Base-by-base conservation (phyloP, 2,888 invertebrate species). In the Diarsia rubi region DNA sequence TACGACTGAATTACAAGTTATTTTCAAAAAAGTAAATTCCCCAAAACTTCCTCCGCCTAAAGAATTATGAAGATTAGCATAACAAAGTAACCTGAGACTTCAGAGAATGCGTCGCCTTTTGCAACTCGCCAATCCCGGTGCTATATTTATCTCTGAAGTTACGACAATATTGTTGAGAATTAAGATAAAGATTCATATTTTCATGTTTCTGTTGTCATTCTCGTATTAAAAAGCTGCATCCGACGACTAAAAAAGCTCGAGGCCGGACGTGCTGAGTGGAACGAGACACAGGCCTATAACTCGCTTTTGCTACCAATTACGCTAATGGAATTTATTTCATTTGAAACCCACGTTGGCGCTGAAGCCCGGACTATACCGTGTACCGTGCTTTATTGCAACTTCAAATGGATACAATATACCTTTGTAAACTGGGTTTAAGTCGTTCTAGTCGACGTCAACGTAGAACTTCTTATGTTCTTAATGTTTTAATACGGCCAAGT, bases 51-150 rank as follows among this genome's bases (percentile, higher is more conserved):
- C 90, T 90, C 92, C 95, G 94, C 94, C 93, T 91, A 91, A 95
- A 95, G 95, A 95, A 96, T 96, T 96, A 95, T 95, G 93, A 94
- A 94, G 94, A 96, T 96, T 96, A 95, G 95, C 96, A 96, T 96
- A 96, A 96, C 96, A 96, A 96, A 95, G 95, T 95, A 93, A 95
- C 90, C 93, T 92, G 93, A 91, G 93, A 92, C 95, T 93, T 94
- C 93, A 91, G 90, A 91, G 92, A 93, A 93, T 94, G 94, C 94
- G 93, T 93, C 90, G 92, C 90, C 90, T 93, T 93, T 92, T 89
- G 90, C 90, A 91, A 91, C 91, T 92, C 89, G 89, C 81, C 90
- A 93, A 93, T 93, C 92, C 92, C 92, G 88, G 88, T 83, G 83
- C 88, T 88, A 80, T 85, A 86, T 86, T 82, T 84, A 79, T 86